phyloP scores from a whole-genome alignment of 2,888 invertebrate species.

The Abscondita cerata region DNA sequence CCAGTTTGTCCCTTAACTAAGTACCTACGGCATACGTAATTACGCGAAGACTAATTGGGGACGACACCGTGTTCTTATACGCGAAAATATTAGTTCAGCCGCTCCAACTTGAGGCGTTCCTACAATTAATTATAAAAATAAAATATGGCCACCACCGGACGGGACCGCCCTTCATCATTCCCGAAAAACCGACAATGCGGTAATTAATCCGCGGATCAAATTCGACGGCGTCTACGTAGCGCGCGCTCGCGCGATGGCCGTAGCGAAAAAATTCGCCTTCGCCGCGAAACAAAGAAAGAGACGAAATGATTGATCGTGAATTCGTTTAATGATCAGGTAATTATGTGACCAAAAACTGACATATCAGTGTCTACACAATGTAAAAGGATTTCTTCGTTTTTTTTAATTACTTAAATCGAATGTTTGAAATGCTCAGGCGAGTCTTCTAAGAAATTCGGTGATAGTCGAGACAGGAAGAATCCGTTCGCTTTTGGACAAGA shows the following conservation, averaged over 20 bases:
- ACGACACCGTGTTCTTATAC: constrained; percentile 13
- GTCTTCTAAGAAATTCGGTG: constrained; percentile 34
- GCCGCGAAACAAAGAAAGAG: no score
- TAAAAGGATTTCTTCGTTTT: constrained; percentile 40
- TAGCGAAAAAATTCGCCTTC: constrained; percentile 2
- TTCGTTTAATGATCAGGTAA: constrained; percentile 19
- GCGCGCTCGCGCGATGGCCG: constrained; percentile 10
- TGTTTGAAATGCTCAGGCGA: constrained; percentile 36
- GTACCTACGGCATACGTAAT: constrained; percentile 8
- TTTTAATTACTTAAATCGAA: constrained; percentile 41
- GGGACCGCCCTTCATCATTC: constrained; percentile 36
- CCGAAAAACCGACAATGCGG: constrained; percentile 19
- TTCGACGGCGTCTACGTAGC: constrained; percentile 20
- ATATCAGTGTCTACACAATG: constrained; percentile 41
- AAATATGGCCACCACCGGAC: constrained; percentile 43
- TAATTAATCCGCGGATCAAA: constrained; percentile 33
- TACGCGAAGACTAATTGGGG: neutral
- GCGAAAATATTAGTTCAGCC: constrained; percentile 28
- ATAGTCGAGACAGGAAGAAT: constrained; percentile 31
- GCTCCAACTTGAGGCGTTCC: constrained; percentile 41
- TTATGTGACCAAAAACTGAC: constrained; percentile 37
- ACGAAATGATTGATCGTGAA: constrained; percentile 18
- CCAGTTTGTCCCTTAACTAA: neutral
- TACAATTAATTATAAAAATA: constrained; percentile 45
- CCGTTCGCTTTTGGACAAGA: no score